A percentile compares a stretch with the other conserved stretches of the same genome.
phyloP scores from a whole-genome alignment of 2,797 vertebrate species.

The Pempheris klunzingeri region DNA sequence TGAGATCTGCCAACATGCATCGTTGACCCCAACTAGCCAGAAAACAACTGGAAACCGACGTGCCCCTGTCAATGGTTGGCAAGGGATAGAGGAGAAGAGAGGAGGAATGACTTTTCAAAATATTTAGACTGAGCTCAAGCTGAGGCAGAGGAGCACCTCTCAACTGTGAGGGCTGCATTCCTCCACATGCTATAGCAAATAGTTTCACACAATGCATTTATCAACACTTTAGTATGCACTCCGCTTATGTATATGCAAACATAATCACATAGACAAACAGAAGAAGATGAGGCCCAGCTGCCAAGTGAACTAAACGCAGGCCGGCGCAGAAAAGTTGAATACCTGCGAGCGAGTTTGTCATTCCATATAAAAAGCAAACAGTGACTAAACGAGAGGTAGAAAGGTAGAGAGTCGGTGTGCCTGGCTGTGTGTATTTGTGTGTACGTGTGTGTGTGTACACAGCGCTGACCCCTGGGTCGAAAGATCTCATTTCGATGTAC shows the following conservation, averaged over 20 bases:
- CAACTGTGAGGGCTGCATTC: constrained; percentile 14
- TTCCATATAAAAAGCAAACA: constrained; percentile 49
- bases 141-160: constrained; percentile 21
- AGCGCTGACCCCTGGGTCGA: constrained; percentile 39
- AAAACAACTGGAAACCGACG: constrained; percentile 61
- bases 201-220: constrained; percentile 52
- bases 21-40: constrained; percentile 64
- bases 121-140: constrained; percentile 39
- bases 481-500: constrained; percentile 36
- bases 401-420: constrained; percentile 32
- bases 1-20: constrained; percentile 67
- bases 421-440: constrained; percentile 23
- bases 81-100: constrained; percentile 24
- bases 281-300: constrained; percentile 40
- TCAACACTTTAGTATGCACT: constrained; percentile 16
- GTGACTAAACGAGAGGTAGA: constrained; percentile 29
- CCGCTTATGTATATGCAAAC: constrained; percentile 49
- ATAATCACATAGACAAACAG: constrained; percentile 59
- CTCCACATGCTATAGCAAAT: constrained; percentile 36
- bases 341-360: constrained; percentile 38
- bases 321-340: constrained; percentile 17
- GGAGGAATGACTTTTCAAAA: constrained; percentile 46
- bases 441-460: constrained; percentile 43
- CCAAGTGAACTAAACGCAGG: constrained; percentile 26
- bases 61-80: constrained; percentile 35